These are phyloP conservation scores for Scatophagus argus DNA, from an alignment of 2,113 vertebrate species.

Conservation along the genomic window DNA sequence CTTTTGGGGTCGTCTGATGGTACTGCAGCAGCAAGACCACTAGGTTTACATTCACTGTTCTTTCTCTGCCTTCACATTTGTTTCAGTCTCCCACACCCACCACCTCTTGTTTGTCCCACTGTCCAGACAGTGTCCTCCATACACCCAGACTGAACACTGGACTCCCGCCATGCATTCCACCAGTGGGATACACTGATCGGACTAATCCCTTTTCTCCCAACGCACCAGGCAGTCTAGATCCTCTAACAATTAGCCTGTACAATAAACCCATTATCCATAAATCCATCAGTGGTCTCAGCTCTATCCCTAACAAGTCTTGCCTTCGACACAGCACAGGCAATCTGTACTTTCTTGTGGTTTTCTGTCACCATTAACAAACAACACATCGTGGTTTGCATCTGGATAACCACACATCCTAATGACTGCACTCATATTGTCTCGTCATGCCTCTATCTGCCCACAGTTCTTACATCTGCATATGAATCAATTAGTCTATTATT, in stretches of 20 bases:
- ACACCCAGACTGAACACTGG: conserved; percentile 37
- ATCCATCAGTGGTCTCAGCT: conserved; percentile 64
- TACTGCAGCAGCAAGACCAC: background rate
- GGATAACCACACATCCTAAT: conserved; percentile 35
- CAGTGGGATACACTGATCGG: conserved; percentile 60
- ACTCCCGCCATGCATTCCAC: conserved; percentile 59
- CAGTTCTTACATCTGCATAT: conserved; percentile 41
- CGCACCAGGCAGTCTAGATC: conserved; percentile 55
- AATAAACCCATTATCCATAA: conserved; percentile 75
- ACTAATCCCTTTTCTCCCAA: conserved; percentile 65
- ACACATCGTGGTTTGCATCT: conserved; percentile 50
- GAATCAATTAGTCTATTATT: conserved; percentile 39
- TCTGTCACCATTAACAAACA: conserved; percentile 42
- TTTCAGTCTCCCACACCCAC: background rate
- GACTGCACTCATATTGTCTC: conserved; percentile 15
- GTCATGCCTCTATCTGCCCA: conserved; percentile 15
- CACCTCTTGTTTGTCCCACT: conserved; percentile 23
- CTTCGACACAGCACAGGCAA: conserved; percentile 22
- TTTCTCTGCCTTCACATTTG: conserved; percentile 23
- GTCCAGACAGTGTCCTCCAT: conserved; percentile 31
- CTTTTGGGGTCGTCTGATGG: conserved; percentile 3
- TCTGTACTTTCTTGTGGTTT: conserved; percentile 40
- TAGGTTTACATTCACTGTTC: conserved; percentile 6
- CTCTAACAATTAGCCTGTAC: conserved; percentile 71
- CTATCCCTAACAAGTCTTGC: conserved; percentile 31